Percentiles rank a stretch among this genome's conserved stretches.
Evolutionary conservation across 1,140 invertebrate species (phyloP).

Genomic region (Anastrepha ludens): DNA sequence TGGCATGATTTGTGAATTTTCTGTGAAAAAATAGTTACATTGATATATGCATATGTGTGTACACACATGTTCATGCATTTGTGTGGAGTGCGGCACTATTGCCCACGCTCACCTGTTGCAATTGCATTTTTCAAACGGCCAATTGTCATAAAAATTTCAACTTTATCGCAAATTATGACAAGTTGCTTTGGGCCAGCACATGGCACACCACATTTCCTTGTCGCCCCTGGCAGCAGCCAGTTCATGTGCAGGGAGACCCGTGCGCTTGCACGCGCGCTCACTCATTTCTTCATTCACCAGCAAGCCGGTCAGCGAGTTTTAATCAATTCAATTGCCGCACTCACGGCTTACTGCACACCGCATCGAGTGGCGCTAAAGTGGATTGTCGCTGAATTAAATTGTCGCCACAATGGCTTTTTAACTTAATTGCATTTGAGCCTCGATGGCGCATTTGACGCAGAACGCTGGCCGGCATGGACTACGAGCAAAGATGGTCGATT

Average conservation of each 20-base stretch:
- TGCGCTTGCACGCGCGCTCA: background rate
- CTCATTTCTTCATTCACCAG: background rate
- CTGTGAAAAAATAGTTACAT: background rate
- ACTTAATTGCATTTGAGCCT: conserved; percentile 39
- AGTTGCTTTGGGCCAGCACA: conserved; percentile 11
- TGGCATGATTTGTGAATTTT: too few species aligned
- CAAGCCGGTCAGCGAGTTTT: background rate
- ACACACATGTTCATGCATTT: background rate
- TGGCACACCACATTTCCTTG: background rate
- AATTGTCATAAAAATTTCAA: conserved; percentile 23
- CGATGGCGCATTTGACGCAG: background rate
- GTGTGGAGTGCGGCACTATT: background rate
- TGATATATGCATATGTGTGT: background rate
- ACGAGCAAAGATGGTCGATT: background rate
- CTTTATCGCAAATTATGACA: conserved; percentile 44
- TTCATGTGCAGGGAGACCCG: background rate
- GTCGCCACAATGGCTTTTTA: conserved; percentile 16
- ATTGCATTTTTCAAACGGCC: conserved; percentile 2
- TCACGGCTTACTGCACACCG: background rate
- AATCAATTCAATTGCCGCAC: conserved; percentile 4
- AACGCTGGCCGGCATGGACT: background rate
- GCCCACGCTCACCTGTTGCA: background rate
- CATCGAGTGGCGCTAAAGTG: background rate
- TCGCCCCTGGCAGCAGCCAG: background rate
- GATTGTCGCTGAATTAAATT: conserved; percentile 7